These are phyloP conservation scores for Stenolophus ochropezus DNA, from an alignment of 2,888 invertebrate genomes.

Conservation along the genomic window DNA sequence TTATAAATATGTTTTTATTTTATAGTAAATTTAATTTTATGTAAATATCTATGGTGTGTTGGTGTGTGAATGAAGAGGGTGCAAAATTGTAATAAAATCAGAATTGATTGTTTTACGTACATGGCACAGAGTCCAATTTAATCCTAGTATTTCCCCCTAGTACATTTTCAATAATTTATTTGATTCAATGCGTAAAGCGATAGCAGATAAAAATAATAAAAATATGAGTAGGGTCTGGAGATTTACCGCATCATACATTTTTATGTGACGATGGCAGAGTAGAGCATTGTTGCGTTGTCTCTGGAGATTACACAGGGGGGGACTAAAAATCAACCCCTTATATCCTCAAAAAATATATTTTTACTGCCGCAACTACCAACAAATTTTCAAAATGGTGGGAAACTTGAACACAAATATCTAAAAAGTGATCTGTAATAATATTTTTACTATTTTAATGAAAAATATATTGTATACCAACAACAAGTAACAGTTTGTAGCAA, in stretches of 20 bases:
- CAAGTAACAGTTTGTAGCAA: no score
- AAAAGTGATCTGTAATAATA: no score
- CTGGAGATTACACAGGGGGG: not conserved
- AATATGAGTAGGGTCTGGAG: constrained; percentile 20
- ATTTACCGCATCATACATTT: constrained; percentile 36
- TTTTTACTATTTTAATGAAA: no score
- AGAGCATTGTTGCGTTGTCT: constrained; percentile 16
- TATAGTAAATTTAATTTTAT: not conserved
- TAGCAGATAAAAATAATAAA: constrained; percentile 40
- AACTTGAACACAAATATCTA: no score
- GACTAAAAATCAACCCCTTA: not conserved
- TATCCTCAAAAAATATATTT: no score
- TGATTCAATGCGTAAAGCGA: constrained; percentile 23
- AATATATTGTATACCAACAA: no score
- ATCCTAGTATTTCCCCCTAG: constrained; percentile 16
- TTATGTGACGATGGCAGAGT: constrained; percentile 22
- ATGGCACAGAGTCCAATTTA: constrained; percentile 3
- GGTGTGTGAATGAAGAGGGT: no score
- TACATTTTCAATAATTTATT: constrained; percentile 43
- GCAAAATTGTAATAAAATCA: not conserved
- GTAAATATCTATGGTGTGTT: no score
- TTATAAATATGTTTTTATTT: not conserved
- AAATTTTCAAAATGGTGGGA: no score
- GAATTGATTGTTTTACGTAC: constrained; percentile 7
- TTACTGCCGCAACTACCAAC: no score